Evolutionary conservation across 2,888 invertebrate species (phyloP).

Genomic region (Protodeltote pygarga): DNA sequence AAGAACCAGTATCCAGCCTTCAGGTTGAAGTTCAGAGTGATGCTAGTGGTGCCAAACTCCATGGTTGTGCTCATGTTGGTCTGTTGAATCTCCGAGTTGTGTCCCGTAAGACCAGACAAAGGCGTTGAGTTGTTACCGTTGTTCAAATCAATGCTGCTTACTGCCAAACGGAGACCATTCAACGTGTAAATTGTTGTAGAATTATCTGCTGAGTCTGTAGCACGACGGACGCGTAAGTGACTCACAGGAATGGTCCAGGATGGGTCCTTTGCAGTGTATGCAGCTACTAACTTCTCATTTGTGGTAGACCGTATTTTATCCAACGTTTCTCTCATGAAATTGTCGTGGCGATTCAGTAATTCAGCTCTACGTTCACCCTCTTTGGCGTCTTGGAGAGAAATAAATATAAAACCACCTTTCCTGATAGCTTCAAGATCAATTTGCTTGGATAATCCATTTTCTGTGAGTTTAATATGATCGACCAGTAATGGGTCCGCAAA

Average conservation of each 20-base stretch:
- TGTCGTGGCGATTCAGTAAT: conserved; percentile 88
- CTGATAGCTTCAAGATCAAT: conserved; percentile 60
- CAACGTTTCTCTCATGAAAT: conserved; percentile 85
- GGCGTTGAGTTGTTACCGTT: conserved; percentile 14
- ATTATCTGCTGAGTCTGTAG: conserved; percentile 31
- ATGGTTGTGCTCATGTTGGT: conserved; percentile 56
- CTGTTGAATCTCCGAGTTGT: not conserved
- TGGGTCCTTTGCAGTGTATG: conserved; percentile 87
- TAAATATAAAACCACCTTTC: conserved; percentile 82
- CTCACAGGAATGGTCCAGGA: conserved; percentile 75
- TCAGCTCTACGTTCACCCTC: conserved; percentile 85
- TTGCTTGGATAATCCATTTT: conserved; percentile 70
- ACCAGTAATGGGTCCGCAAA: conserved; percentile 73
- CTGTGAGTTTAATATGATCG: conserved; percentile 71
- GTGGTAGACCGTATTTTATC: conserved; percentile 80
- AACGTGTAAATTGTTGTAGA: not conserved
- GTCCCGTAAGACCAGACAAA: conserved; percentile 13
- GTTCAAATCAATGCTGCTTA: conserved; percentile 41
- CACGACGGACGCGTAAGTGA: conserved; percentile 68
- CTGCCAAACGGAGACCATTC: conserved; percentile 62
- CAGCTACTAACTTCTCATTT: conserved; percentile 79
- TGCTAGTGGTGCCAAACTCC: conserved; percentile 53
- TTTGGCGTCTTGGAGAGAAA: conserved; percentile 86
- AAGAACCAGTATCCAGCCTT: conserved; percentile 76
- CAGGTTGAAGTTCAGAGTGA: conserved; percentile 65